Conservation (phyloP, 2,888 invertebrate genomes). For the Parnassius glacialis region DNA sequence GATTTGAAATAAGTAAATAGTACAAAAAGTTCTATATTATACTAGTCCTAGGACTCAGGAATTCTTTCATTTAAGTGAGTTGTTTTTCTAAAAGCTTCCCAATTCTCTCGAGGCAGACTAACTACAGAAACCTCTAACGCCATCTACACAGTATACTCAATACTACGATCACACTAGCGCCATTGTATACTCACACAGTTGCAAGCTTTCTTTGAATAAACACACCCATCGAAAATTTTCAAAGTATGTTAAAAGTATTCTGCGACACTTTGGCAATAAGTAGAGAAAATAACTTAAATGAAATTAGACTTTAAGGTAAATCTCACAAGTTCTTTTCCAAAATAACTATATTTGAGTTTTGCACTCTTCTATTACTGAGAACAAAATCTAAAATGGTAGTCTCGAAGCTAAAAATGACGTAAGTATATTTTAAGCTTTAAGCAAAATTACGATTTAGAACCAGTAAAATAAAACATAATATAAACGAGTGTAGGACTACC, state of each 20-base stretch:
- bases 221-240: slow-evolving; percentile 47
- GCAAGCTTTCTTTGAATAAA: slow-evolving; percentile 54
- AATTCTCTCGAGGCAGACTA: background rate
- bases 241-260: slow-evolving; percentile 64
- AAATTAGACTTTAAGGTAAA: slow-evolving; percentile 27
- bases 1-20: too few relatives aligned
- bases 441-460: slow-evolving; percentile 36
- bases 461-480: slow-evolving; percentile 6
- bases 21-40: too few relatives aligned
- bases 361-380: slow-evolving; percentile 6
- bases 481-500: slow-evolving; percentile 32
- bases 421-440: slow-evolving; percentile 27
- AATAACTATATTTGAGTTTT: background rate
- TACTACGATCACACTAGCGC: slow-evolving; percentile 66
- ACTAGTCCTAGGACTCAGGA: too few relatives aligned
- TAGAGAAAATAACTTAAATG: slow-evolving; percentile 12
- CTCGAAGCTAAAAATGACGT: slow-evolving; percentile 35
- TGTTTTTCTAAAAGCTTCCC: too few relatives aligned
- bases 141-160: slow-evolving; percentile 54
- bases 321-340: slow-evolving; percentile 29
- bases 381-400: slow-evolving; percentile 27
- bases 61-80: too few relatives aligned
- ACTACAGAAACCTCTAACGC: slow-evolving; percentile 41
- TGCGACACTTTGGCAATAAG: slow-evolving; percentile 36
- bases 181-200: slow-evolving; percentile 41